Evolutionary conservation across 1,140 invertebrate genomes (phyloP).

Genomic region (Atopsyche davidsoni): DNA sequence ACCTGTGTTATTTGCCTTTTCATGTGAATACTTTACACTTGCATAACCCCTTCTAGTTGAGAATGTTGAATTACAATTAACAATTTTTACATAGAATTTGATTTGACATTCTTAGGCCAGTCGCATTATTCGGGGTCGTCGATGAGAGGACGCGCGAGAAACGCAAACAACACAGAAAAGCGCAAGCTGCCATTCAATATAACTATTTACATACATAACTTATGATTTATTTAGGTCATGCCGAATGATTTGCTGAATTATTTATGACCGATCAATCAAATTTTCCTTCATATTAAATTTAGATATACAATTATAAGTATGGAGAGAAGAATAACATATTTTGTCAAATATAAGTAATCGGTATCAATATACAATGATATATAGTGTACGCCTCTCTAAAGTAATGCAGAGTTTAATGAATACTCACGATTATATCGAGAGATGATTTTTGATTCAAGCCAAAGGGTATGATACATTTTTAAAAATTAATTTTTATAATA

Average conservation of each 20-base stretch:
- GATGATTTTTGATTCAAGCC: no score
- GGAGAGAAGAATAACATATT: slow-evolving; percentile 28
- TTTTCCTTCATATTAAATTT: slow-evolving; percentile 28
- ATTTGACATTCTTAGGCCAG: slow-evolving; percentile 13
- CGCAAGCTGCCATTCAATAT: slow-evolving; percentile 22
- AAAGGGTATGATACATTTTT: no score
- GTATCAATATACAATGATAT: slow-evolving; percentile 20
- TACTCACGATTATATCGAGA: no score
- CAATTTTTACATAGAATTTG: slow-evolving; percentile 1
- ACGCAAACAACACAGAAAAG: slow-evolving; percentile 26
- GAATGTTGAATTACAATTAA: slow-evolving; percentile 6
- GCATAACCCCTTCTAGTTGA: background rate
- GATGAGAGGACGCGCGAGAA: slow-evolving; percentile 4
- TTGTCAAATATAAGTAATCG: slow-evolving; percentile 19
- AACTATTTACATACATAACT: slow-evolving; percentile 29
- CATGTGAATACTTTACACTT: slow-evolving; percentile 1
- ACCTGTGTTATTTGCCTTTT: slow-evolving; percentile 25
- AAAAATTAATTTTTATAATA: no score
- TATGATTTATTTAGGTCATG: slow-evolving; percentile 28
- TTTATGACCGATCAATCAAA: slow-evolving; percentile 22
- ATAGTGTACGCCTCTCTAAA: slow-evolving; percentile 12
- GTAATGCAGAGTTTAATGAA: background rate
- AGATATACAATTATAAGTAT: slow-evolving; percentile 28
- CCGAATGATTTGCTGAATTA: slow-evolving; percentile 24
- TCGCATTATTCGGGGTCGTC: slow-evolving; percentile 9